phyloP scores from a whole-genome alignment of 2,888 invertebrate species.

The Magallana nippona region DNA sequence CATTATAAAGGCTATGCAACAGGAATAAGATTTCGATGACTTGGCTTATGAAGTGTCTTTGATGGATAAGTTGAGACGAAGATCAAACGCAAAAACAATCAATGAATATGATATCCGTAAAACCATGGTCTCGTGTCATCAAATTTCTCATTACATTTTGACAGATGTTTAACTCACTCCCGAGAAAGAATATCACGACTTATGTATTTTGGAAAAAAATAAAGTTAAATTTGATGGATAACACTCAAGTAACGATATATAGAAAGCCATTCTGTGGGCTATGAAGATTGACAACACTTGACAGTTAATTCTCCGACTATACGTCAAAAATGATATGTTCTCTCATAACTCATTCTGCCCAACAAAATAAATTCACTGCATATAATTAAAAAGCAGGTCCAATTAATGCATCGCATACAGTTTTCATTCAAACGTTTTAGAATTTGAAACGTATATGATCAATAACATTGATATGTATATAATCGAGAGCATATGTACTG shows the following conservation, averaged over 20 bases:
- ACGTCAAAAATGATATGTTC: neutral
- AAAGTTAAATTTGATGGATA: neutral
- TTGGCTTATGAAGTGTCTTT: too few species aligned
- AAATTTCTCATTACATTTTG: neutral
- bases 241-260: neutral
- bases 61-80: too few species aligned
- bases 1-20: too few species aligned
- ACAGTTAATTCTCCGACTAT: neutral
- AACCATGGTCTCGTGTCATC: neutral
- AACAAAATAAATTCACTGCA: neutral
- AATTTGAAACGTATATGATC: too few species aligned
- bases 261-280: slow-evolving; percentile 1
- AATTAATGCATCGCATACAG: too few species aligned
- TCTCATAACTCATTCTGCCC: neutral
- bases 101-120: too few species aligned
- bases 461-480: too few species aligned
- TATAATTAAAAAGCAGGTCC: neutral
- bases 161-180: neutral
- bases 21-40: too few species aligned
- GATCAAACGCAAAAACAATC: too few species aligned
- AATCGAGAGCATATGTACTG: too few species aligned
- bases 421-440: too few species aligned
- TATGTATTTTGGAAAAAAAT: neutral
- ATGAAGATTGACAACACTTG: neutral
- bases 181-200: neutral